A percentile compares a stretch with the other conserved stretches of the same genome.
Evolutionary conservation across 2,113 vertebrate species (phyloP).

Genomic region (Hemiscyllium ocellatum): DNA sequence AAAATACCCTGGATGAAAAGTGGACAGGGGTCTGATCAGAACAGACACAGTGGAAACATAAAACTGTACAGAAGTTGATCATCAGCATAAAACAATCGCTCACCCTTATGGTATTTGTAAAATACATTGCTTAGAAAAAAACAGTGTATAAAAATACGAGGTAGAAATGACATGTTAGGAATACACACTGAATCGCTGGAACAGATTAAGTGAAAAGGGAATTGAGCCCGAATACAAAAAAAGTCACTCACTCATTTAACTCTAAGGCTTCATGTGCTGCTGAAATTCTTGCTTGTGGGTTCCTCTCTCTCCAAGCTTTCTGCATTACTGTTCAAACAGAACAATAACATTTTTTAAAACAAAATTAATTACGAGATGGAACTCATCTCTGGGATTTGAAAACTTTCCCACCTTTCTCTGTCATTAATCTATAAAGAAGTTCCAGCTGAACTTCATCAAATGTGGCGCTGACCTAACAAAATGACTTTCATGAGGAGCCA

Average conservation of each 20-base stretch:
- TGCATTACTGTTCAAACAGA: conserved; percentile 81
- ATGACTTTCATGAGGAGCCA: too few relatives aligned
- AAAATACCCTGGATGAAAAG: conserved; percentile 29
- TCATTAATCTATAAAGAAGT: background rate
- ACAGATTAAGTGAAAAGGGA: background rate
- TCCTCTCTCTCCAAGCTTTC: conserved; percentile 97
- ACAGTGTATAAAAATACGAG: too few relatives aligned
- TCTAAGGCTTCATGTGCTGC: conserved; percentile 96
- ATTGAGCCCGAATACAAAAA: background rate
- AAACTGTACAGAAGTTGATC: conserved; percentile 2
- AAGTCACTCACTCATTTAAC: conserved; percentile 84
- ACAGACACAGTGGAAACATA: background rate
- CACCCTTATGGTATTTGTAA: background rate
- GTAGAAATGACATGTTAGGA: background rate
- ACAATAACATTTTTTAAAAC: conserved; percentile 37
- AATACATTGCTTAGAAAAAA: background rate
- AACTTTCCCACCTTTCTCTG: background rate
- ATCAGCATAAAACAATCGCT: background rate
- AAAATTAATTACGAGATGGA: background rate
- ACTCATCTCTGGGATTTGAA: background rate
- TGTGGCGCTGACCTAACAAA: background rate
- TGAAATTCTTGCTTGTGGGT: conserved; percentile 93
- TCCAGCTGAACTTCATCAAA: background rate
- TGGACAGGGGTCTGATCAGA: conserved; percentile 26
- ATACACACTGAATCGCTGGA: background rate